A percentile compares a stretch with the other conserved stretches of the same genome.
These are phyloP conservation scores for Hippopotamus amphibius DNA, from an alignment of 2,113 vertebrate species.

Conservation along the genomic window DNA sequence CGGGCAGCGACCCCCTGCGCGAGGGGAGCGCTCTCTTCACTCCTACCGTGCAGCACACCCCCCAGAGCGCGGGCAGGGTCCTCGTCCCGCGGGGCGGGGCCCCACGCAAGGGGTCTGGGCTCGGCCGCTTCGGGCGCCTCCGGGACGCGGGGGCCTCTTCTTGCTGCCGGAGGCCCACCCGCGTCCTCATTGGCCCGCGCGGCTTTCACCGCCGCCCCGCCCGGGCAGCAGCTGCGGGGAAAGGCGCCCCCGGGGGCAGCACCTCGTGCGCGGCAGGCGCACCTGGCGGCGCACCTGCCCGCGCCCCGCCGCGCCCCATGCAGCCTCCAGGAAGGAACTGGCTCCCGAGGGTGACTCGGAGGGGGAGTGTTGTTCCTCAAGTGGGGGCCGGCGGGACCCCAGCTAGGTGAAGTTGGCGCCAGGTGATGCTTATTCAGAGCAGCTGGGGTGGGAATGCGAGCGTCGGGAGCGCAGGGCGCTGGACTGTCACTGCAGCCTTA, in stretches of 20 bases:
- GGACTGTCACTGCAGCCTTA: neutral
- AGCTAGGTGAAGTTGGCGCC: accelerated
- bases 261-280: accelerated
- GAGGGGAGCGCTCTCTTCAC: neutral
- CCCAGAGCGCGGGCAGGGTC: neutral
- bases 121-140: accelerated
- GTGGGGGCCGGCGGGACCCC: accelerated
- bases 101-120: too few species aligned
- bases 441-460: accelerated
- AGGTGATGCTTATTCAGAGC: accelerated
- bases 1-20: too few species aligned
- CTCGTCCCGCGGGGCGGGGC: neutral
- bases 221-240: neutral
- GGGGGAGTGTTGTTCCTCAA: accelerated
- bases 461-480: accelerated
- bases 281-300: neutral
- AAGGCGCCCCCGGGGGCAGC: neutral
- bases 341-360: accelerated
- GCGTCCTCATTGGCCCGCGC: accelerated
- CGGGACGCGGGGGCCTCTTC: neutral
- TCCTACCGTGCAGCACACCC: too few species aligned
- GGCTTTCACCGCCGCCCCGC: accelerated
- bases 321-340: neutral
- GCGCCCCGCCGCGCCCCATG: neutral
- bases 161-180: accelerated